phyloP scores from a whole-genome alignment of 2,113 vertebrate genomes.

The Struthio camelus region DNA sequence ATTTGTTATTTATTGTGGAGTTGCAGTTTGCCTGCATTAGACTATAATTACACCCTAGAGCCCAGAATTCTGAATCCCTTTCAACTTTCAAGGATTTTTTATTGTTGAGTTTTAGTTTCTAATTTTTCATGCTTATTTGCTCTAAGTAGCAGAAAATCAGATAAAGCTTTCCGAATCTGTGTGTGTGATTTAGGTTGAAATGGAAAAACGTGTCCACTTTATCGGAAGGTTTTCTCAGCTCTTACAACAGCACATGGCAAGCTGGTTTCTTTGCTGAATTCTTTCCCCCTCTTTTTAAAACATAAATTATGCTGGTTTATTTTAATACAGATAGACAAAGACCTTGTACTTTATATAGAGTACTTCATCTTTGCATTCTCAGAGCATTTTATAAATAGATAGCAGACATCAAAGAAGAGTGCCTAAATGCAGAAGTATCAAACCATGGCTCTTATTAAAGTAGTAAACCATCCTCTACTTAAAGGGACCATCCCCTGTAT shows the following conservation, averaged over 20 bases:
- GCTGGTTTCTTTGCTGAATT: neutral
- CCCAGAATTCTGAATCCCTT: neutral
- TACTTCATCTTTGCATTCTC: slow-evolving; percentile 39
- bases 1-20: slow-evolving; percentile 32
- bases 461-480: slow-evolving; percentile 22
- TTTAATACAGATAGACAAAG: slow-evolving; percentile 1
- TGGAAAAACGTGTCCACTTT: neutral
- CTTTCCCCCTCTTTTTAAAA: neutral
- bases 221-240: neutral
- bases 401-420: slow-evolving; percentile 43
- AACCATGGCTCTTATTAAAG: slow-evolving; percentile 8
- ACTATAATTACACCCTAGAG: slow-evolving; percentile 43
- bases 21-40: slow-evolving; percentile 41
- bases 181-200: neutral
- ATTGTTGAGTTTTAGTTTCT: neutral
- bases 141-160: neutral
- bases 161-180: neutral
- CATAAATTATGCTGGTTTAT: neutral
- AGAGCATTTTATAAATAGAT: slow-evolving; percentile 35
- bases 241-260: neutral
- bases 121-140: neutral
- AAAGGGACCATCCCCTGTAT: neutral
- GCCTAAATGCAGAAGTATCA: slow-evolving; percentile 40
- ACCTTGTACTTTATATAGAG: slow-evolving; percentile 21
- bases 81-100: neutral